These are phyloP conservation scores for Hydropsyche betteni DNA, from an alignment of 2,888 invertebrate genomes.

Conservation along the genomic window DNA sequence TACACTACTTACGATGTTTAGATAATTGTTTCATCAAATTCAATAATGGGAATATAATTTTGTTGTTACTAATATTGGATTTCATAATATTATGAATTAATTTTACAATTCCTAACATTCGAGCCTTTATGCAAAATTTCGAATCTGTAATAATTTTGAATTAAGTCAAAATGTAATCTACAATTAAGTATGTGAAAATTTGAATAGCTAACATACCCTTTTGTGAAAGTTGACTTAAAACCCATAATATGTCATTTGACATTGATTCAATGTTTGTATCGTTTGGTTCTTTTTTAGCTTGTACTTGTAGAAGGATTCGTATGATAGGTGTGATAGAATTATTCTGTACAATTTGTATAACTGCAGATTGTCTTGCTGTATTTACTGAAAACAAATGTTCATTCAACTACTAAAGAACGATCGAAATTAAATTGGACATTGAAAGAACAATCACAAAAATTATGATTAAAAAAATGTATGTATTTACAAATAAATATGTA, in stretches of 20 bases:
- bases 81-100: constrained; percentile 70
- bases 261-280: constrained; percentile 64
- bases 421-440: no score
- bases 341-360: constrained; percentile 64
- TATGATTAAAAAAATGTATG: no score
- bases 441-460: no score
- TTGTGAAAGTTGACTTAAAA: constrained; percentile 68
- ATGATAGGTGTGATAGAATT: constrained; percentile 69
- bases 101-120: constrained; percentile 69
- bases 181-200: constrained; percentile 22
- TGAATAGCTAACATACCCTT: constrained; percentile 60
- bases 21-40: constrained; percentile 69
- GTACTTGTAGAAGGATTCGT: constrained; percentile 65
- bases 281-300: constrained; percentile 65
- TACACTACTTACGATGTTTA: constrained; percentile 66
- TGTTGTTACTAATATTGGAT: constrained; percentile 68
- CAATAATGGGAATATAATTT: constrained; percentile 67
- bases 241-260: constrained; percentile 70
- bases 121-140: constrained; percentile 73
- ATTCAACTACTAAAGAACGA: not conserved
- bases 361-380: constrained; percentile 64
- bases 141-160: constrained; percentile 52
- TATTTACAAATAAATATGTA: no score
- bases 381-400: constrained; percentile 61
- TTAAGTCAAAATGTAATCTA: not conserved